These are phyloP conservation scores for Entelurus aequoreus DNA, from an alignment of 2,113 vertebrate species.

Conservation along the genomic window DNA sequence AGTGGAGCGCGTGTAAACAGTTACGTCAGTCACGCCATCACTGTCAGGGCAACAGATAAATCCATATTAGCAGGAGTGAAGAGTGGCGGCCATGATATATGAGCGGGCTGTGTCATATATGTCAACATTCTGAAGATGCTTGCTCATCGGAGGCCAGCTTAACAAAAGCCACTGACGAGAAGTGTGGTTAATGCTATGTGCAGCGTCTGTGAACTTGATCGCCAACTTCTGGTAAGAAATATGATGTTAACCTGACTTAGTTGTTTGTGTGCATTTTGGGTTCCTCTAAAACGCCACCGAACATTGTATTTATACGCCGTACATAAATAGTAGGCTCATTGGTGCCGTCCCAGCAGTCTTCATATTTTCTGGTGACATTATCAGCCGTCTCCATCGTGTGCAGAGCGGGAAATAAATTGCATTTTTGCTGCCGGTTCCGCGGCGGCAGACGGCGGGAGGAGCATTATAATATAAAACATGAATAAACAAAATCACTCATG, in stretches of 20 bases:
- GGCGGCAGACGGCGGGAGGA: slow-evolving; percentile 65
- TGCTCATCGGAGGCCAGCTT: slow-evolving; percentile 43
- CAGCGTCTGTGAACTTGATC: slow-evolving; percentile 42
- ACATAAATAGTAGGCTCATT: slow-evolving; percentile 76
- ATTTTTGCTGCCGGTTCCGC: slow-evolving; percentile 70
- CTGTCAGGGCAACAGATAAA: slow-evolving; percentile 64
- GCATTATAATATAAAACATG: slow-evolving; percentile 78
- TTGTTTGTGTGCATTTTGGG: slow-evolving; percentile 31
- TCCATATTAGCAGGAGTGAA: slow-evolving; percentile 69
- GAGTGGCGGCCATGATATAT: slow-evolving; percentile 65
- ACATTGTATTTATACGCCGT: slow-evolving; percentile 77
- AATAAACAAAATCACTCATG: slow-evolving; percentile 79
- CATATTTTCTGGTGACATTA: slow-evolving; percentile 77
- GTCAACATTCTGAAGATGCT: slow-evolving; percentile 54
- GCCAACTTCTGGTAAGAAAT: slow-evolving; percentile 36
- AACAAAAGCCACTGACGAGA: slow-evolving; percentile 40
- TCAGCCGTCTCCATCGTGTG: slow-evolving; percentile 73
- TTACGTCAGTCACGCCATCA: slow-evolving; percentile 63
- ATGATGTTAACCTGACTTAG: slow-evolving; percentile 42
- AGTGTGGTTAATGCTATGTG: slow-evolving; percentile 47
- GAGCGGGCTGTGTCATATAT: slow-evolving; percentile 54
- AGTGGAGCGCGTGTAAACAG: slow-evolving; percentile 58
- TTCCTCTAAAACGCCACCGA: slow-evolving; percentile 55
- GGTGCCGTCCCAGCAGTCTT: slow-evolving; percentile 72
- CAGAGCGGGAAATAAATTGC: slow-evolving; percentile 76